A percentile compares a stretch with the other conserved stretches of the same genome.
These are phyloP conservation scores for Eidolon helvum DNA, from an alignment of 2,113 vertebrate genomes.

Conservation along the genomic window DNA sequence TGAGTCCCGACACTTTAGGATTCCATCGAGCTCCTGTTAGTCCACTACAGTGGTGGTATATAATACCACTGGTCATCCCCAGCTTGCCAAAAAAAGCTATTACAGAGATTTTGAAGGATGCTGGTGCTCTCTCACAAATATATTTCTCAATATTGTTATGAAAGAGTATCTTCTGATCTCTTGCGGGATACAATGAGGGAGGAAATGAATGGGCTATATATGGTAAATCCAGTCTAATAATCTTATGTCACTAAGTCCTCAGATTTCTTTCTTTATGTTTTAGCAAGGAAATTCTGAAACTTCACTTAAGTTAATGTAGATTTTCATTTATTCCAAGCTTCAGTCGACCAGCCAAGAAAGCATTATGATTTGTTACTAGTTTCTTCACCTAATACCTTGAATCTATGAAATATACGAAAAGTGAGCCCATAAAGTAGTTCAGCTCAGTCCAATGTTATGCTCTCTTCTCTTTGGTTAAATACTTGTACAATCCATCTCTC, in stretches of 20 bases:
- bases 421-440: not conserved
- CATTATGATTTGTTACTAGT: not conserved
- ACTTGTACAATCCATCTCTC: not conserved
- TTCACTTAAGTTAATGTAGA: not conserved
- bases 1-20: not conserved
- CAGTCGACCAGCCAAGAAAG: not conserved
- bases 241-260: not conserved
- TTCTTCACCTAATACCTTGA: not conserved
- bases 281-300: not conserved
- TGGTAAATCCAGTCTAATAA: not conserved
- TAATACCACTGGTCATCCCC: not conserved
- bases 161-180: not conserved
- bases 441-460: not conserved
- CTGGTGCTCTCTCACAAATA: not conserved
- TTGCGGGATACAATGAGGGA: not conserved
- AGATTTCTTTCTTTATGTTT: not conserved
- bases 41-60: not conserved
- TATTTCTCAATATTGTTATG: not conserved
- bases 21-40: not conserved
- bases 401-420: not conserved
- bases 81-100: not conserved
- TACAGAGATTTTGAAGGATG: not conserved
- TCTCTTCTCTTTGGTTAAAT: not conserved
- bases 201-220: not conserved
- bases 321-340: not conserved